These are phyloP conservation scores for Sialia sialis DNA, from an alignment of 2,113 vertebrate genomes.

Conservation along the genomic window DNA sequence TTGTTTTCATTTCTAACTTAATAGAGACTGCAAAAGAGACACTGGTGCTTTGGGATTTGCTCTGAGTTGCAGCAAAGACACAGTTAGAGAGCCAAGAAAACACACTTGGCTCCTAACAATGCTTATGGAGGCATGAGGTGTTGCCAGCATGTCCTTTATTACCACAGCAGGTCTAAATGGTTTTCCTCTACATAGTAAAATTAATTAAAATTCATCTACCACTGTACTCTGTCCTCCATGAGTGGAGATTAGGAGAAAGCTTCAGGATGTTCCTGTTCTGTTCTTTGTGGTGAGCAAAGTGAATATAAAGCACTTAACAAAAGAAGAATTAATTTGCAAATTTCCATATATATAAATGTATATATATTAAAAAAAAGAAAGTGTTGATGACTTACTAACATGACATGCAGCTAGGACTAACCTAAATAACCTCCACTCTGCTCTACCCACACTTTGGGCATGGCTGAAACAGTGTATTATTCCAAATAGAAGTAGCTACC, in stretches of 20 bases:
- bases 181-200: not conserved
- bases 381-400: not conserved
- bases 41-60: not conserved
- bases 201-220: not conserved
- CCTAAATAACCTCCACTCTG: not conserved
- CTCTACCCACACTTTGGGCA: not conserved
- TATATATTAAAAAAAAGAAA: not conserved
- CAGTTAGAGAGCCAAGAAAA: not conserved
- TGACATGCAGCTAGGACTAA: not conserved
- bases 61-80: not conserved
- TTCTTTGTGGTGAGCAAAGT: not conserved
- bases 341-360: not conserved
- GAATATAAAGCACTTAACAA: not conserved
- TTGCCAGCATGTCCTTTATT: not conserved
- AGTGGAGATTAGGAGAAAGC: not conserved
- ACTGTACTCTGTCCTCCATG: not conserved
- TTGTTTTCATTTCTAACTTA: not conserved
- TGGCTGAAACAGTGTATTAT: not conserved
- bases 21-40: not conserved
- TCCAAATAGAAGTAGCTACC: not conserved
- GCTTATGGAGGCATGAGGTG: rapidly evolving
- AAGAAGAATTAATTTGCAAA: not conserved
- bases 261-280: not conserved
- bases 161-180: not conserved
- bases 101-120: not conserved